Evolutionary conservation across 2,797 vertebrate species (phyloP).

Genomic region (Clamator glandarius): DNA sequence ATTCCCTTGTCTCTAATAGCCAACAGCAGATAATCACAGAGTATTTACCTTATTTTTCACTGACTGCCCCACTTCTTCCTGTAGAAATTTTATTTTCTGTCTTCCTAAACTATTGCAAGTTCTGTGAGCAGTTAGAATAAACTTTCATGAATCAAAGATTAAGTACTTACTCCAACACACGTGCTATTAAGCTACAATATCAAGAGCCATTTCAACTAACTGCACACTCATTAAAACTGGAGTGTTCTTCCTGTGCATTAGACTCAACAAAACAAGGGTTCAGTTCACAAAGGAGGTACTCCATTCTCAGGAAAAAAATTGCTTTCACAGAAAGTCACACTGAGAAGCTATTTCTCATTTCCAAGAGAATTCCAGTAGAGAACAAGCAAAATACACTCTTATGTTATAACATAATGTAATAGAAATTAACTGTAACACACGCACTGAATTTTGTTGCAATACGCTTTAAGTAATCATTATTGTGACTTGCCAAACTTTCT

Average conservation of each 20-base stretch:
- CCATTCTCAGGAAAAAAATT: neutral
- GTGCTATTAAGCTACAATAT: neutral
- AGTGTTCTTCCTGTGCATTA: neutral
- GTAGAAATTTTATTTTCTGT: neutral
- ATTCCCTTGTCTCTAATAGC: neutral
- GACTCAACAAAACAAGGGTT: neutral
- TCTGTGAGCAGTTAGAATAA: neutral
- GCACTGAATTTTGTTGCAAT: neutral
- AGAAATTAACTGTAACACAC: slow-evolving; percentile 42
- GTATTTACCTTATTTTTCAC: neutral
- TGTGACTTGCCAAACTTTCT: neutral
- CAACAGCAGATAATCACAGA: neutral
- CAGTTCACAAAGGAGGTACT: neutral
- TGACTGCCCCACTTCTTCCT: neutral
- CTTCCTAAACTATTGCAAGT: neutral
- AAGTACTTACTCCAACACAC: neutral
- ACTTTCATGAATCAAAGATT: neutral
- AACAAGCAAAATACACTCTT: slow-evolving; percentile 16
- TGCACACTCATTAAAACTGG: neutral
- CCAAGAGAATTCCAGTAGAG: slow-evolving; percentile 36
- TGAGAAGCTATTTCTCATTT: slow-evolving; percentile 30
- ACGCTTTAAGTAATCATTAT: neutral
- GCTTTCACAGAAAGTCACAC: slow-evolving; percentile 32
- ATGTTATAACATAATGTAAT: slow-evolving; percentile 27
- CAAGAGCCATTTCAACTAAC: neutral